Percentiles rank a stretch among this genome's conserved stretches.
phyloP scores from a whole-genome alignment of 2,113 vertebrate species.

The Pedionomus torquatus region DNA sequence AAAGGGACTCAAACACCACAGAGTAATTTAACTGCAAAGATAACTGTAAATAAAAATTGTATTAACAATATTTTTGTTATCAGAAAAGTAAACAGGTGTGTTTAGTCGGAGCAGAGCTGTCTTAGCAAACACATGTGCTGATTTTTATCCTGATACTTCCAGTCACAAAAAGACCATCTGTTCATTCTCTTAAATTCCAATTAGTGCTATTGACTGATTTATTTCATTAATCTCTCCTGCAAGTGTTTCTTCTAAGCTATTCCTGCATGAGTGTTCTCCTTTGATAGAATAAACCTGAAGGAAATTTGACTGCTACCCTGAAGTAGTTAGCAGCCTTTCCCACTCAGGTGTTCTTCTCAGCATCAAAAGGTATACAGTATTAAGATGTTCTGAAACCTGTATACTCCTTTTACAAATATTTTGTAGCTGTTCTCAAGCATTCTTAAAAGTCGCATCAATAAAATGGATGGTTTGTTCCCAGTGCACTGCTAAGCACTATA shows the following conservation, averaged over 20 bases:
- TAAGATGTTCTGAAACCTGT: neutral
- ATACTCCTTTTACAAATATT: neutral
- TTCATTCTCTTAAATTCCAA: slow-evolving; percentile 76
- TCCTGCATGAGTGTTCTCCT: neutral
- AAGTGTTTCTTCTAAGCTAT: slow-evolving; percentile 40
- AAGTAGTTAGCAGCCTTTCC: neutral
- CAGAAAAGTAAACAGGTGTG: slow-evolving; percentile 76
- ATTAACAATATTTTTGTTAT: slow-evolving; percentile 55
- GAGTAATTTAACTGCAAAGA: slow-evolving; percentile 40
- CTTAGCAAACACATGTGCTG: slow-evolving; percentile 54
- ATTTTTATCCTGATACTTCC: slow-evolving; percentile 67
- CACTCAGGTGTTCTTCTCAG: neutral
- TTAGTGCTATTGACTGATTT: slow-evolving; percentile 73
- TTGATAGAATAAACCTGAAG: slow-evolving; percentile 4
- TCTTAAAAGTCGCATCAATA: neutral
- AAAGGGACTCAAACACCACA: neutral
- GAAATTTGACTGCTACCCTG: neutral
- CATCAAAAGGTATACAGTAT: neutral
- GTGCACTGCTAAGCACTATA: neutral
- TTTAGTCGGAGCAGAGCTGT: slow-evolving; percentile 56
- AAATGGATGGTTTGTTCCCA: neutral
- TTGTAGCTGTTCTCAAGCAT: neutral
- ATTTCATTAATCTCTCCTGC: slow-evolving; percentile 66
- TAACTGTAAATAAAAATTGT: slow-evolving; percentile 42
- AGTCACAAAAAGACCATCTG: slow-evolving; percentile 79